A percentile compares a stretch with the other conserved stretches of the same genome.
These are phyloP conservation scores for Prunella strophiata DNA, from an alignment of 2,797 vertebrate genomes.

Conservation along the genomic window DNA sequence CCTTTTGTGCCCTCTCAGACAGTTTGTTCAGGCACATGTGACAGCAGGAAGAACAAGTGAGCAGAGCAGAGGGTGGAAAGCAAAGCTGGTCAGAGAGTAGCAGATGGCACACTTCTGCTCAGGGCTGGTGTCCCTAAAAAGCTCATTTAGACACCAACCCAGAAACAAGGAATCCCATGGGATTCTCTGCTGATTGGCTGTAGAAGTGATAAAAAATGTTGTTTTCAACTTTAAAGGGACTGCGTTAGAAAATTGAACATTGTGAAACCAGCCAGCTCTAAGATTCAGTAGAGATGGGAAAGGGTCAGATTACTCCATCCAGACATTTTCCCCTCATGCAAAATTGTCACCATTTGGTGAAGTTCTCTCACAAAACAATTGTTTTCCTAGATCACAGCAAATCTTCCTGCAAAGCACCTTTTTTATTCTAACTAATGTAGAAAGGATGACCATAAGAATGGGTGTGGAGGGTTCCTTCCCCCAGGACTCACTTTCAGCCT, in stretches of 20 bases:
- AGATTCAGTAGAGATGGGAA: not conserved
- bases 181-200: not conserved
- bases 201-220: not conserved
- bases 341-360: not conserved
- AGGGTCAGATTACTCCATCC: not conserved
- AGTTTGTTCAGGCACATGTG: not conserved
- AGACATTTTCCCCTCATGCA: not conserved
- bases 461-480: not conserved
- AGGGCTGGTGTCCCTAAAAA: not conserved
- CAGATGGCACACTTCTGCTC: not conserved
- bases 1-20: not conserved
- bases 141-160: not conserved
- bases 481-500: not conserved
- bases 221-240: not conserved
- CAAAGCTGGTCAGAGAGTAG: not conserved
- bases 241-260: not conserved
- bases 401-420: not conserved
- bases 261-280: not conserved
- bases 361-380: not conserved
- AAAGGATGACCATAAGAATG: not conserved
- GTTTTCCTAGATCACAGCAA: not conserved
- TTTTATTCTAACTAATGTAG: not conserved
- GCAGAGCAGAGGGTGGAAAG: not conserved
- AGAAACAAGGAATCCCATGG: not conserved
- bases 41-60: not conserved